Evolutionary conservation across 2,113 vertebrate species (phyloP), one percentile per base, ranked within the genome.

Genomic region (Cyprinus carpio): DNA sequence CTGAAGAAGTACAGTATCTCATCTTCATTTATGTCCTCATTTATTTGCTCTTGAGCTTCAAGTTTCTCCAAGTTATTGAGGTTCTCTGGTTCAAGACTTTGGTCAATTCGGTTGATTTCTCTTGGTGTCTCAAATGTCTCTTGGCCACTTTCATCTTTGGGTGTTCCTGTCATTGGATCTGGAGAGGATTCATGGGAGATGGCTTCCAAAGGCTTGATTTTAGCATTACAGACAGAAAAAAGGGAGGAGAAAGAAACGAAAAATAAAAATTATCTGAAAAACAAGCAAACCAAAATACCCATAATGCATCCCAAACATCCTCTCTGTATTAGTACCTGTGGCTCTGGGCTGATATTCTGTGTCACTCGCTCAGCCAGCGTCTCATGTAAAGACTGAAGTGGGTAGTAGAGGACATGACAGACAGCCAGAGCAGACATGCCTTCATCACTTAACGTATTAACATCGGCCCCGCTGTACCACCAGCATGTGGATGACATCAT

Each of bases 381-480:
- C 69, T 82, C 72, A 51, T 92, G 89, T 80, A 97, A 94, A 84
- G 89, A 91, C 10, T 83, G 74, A 49, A 91, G 80, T 0, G 96
- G 95, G 86, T 97, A 98, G 89, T 94, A 95, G n/a, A 96, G 93
- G 18, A 96, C 90, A 65, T 94, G 87, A 83, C 96, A 95, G 76
- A 95, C 94, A 71, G 92, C 92, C 75, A 98, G 92, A 0, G 96
- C 91, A 0, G 95, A 95, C 88, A 97, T 90, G 81, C 95, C 96
- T 83, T 98, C 95, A 1, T 91, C 88, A 0, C 93, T 95, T 87
- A 92, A 10, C 90, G 95, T 95, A 91, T 97, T 95, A 86, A 98
- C 94, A 1, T 96, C 93, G 0, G 92, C 96, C 37, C 97, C 96
- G 0, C 71, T 89, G 89, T 98, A n/a, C 94, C 87, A 98, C 90